Conservation (phyloP, 2,888 invertebrate species). For the Rambutsinella grinnellia region DNA sequence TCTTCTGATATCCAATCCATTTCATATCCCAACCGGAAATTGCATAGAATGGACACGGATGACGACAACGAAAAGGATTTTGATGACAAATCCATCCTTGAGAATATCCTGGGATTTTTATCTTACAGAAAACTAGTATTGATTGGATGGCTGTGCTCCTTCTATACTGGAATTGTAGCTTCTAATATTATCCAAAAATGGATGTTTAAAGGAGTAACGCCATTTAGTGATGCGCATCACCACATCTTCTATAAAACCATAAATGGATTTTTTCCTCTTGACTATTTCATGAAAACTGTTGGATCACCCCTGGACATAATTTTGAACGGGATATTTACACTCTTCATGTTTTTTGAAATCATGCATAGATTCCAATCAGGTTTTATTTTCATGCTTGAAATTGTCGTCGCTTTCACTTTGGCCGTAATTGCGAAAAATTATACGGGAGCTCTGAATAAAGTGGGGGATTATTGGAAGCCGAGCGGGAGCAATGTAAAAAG, state of each 20-base stretch:
- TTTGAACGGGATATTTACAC: background rate
- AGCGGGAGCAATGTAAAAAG: constrained; percentile 6
- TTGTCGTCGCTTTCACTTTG: background rate
- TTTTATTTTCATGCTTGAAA: background rate
- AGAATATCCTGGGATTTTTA: no score
- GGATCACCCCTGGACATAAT: background rate
- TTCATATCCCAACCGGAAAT: no score
- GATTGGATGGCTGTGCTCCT: no score
- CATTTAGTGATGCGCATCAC: background rate
- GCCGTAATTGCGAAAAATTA: constrained; percentile 6
- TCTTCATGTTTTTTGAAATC: background rate
- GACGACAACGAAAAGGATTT: no score
- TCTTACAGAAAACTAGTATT: no score
- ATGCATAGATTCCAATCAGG: background rate
- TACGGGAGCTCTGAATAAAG: background rate
- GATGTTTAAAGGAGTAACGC: background rate
- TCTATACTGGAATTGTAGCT: no score
- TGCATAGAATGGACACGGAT: no score
- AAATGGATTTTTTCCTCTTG: background rate
- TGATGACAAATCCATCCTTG: no score
- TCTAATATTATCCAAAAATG: background rate
- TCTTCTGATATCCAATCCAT: no score
- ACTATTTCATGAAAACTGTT: background rate
- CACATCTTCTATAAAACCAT: background rate
- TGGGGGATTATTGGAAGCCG: constrained; percentile 24